Base-by-base conservation (phyloP, 2,113 vertebrate species). In the Ptychochromis oligacanthus region DNA sequence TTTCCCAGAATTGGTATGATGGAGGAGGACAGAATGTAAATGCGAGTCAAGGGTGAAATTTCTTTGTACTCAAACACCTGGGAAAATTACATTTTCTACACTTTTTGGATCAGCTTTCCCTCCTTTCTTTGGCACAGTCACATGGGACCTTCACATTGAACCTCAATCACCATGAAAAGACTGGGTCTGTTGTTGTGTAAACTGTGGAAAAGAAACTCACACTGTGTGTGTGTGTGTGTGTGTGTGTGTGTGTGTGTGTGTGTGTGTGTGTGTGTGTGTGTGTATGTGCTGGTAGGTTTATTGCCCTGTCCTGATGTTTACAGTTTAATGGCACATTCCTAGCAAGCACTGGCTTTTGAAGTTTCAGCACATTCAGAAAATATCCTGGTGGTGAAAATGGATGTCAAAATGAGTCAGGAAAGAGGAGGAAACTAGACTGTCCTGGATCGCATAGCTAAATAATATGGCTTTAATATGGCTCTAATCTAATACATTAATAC, bases 11-110 rank as follows among this genome's bases (percentile, higher is more conserved):
- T 67, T 84, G 49, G 89, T 76, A 87, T 88, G 91, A 93, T 85
- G 86, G 72, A 88, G 86, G 82, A 83, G 61, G 75, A 88, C 58
- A 40, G 54, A 81, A 86, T 75, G 67, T 85, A 87, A 84, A 91
- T 67, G 40, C 28, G 59, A 90, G 80, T 88, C 82, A 87, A 54
- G 74, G 90, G 90, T 87, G 79, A 92, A 90, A 94, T 94, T 93
- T 89, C 89, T 75, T 57, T 77, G 7, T 79, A 75, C 52, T 81
- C 70, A 75, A 83, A 86, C 54, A 75, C 75, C 54, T 28, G 77
- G 62, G 64, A 86, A 87, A 86, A 87, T 62, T 6, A 65, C 4
- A 84, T 86, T 89, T 82, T 86, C 59, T 58, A 60, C 83, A 83
- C 40, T 75, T 80, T 86, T 81, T 58, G 9, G 28, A 75, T 20